Base-by-base conservation (phyloP, 2,113 vertebrate genomes). In the Rhea americana region DNA sequence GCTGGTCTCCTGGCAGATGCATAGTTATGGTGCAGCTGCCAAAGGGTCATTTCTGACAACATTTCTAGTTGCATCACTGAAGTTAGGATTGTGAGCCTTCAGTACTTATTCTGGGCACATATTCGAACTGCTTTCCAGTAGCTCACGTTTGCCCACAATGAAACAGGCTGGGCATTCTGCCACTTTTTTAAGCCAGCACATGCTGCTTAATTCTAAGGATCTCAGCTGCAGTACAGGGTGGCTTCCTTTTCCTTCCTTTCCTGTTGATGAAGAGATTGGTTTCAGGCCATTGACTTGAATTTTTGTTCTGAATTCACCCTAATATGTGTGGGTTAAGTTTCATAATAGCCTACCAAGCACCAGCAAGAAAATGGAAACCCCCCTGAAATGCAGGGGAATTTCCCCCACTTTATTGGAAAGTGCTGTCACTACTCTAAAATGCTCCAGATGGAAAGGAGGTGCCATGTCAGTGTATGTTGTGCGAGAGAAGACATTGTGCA, bases 21-120 rank as follows among this genome's bases (percentile, higher is more conserved):
- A 0, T 4, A 5, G 32, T 22, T 35, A 0, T 4, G 79, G 67
- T 30, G 78, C 89, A 75, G 89, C 83, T 87, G 90, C 91, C 70
- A 24, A 50, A 53, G 48, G 13, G 9, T 94, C 79, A 14, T 86
- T 43, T 21, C 80, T 82, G 82, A 73, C 87, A 85, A 61, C 47
- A 1, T 39, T 62, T 47, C 66, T 51, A 7, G 58, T 53, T 75
- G 66, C 90, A 21, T 39, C 6, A 2, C 74, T 66, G 67, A 43
- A 81, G 88, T 92, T 18, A 78, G 70, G 79, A 56, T 58, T 73
- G 93, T 82, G 93, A 93, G 88, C 50, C 66, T 68, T 50, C 48
- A 7, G 73, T 91, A 93, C 71, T 71, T 45, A 94, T 94, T 96
- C 96, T 71, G 59, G 71, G 81, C 94, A 94, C 92, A 86, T 79